Base-by-base conservation (phyloP, 2,113 vertebrate genomes). In the Dermatemys mawii region DNA sequence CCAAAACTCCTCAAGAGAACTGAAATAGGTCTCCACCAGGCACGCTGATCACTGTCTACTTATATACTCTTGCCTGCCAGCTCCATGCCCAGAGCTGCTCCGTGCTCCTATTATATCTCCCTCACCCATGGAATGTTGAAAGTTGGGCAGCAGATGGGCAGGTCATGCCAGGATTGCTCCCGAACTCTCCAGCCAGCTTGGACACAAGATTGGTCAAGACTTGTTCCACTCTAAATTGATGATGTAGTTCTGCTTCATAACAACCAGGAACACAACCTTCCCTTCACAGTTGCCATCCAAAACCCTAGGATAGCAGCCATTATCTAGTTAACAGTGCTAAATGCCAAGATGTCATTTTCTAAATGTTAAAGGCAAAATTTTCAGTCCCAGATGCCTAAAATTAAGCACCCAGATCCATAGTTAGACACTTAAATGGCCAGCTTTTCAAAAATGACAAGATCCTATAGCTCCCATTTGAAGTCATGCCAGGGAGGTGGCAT, bases 241-340 rank as follows among this genome's bases (percentile, higher is more conserved):
- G 38, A 11, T 75, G 32, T 53, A 16, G 24, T 38, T 78, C 27
- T 79, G 55, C 16, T 29, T 80, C 35, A 35, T 0, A 0, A n/a
- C 49, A 24, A 26, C 41, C 70, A 38, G 41, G 70, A 75, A 75
- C 67, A 38, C n/a, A 38, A 44, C 10, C 10, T 26, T 44, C 38
- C 22, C 11, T 11, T 11, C 35, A 27, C 35, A 26, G 92, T 26
- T 17, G 38, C 48, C 50, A 88, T 51, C 0, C 0, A 49, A 79
- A 91, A 83, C 49, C 13, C 41, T 44, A 41, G 60, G 79, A 70
- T 44, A 38, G 2, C 2, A 29, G 1, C 2, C 4, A 49, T 91
- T 8, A 63, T 5, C 29, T 27, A 27, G 90, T 88, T 79, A 92
- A 60, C n/a, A 38, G 24, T 26, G 35, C 32, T 60, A 32, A 27